A percentile compares a stretch with the other conserved stretches of the same genome.
Evolutionary conservation across 2,113 vertebrate genomes (phyloP).

Genomic region (Istiophorus platypterus): DNA sequence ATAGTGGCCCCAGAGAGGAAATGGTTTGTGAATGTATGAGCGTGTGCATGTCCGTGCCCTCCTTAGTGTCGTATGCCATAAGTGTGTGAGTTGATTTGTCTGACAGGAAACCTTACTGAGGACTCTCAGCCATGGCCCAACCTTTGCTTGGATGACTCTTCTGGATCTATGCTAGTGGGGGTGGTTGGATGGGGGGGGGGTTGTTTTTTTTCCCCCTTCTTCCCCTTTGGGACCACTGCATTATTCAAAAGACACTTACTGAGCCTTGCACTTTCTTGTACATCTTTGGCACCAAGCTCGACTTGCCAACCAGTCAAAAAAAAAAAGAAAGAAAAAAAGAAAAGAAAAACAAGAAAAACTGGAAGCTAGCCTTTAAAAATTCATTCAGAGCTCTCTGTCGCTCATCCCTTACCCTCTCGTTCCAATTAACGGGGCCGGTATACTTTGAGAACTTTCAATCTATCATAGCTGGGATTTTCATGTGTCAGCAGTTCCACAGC

Average conservation of each 20-base stretch:
- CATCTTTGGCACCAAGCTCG: conserved; percentile 78
- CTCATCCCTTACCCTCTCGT: conserved; percentile 71
- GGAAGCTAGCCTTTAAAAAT: conserved; percentile 77
- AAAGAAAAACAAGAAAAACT: conserved; percentile 40
- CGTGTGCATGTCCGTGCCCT: conserved; percentile 18
- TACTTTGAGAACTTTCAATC: conserved; percentile 70
- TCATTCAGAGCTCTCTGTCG: conserved; percentile 69
- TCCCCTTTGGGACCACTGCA: conserved; percentile 72
- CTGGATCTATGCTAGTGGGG: conserved; percentile 31
- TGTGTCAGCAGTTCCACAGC: conserved; percentile 64
- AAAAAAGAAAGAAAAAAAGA: conserved; percentile 37
- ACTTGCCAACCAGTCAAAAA: conserved; percentile 69
- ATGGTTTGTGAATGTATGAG: conserved; percentile 31
- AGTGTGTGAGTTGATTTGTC: conserved; percentile 53
- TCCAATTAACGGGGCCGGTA: conserved; percentile 75
- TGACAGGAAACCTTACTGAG: conserved; percentile 53
- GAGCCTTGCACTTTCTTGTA: conserved; percentile 79
- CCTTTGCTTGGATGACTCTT: conserved; percentile 61
- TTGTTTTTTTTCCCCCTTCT: conserved; percentile 23
- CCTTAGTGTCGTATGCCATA: conserved; percentile 10
- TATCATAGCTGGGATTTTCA: conserved; percentile 65
- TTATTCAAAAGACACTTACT: conserved; percentile 85
- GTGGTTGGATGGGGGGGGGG: not conserved
- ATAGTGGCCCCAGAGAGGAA: conserved; percentile 46
- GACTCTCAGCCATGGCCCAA: conserved; percentile 43